phyloP scores from a whole-genome alignment of 2,113 vertebrate genomes.

The Tyto alba region DNA sequence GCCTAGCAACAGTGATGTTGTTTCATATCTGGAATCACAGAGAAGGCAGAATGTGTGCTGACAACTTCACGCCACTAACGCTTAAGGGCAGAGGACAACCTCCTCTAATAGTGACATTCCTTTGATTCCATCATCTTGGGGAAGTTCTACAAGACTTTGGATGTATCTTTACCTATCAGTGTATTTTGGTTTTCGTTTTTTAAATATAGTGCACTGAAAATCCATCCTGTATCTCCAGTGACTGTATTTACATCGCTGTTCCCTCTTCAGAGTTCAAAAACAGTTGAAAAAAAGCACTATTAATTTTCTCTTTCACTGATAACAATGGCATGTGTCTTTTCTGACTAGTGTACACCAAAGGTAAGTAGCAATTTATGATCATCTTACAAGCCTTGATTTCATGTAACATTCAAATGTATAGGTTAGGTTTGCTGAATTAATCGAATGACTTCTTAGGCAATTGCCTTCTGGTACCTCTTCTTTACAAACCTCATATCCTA shows the following conservation, averaged over 20 bases:
- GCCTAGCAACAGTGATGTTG: background rate
- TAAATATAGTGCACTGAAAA: background rate
- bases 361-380: background rate
- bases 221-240: background rate
- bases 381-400: background rate
- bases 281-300: background rate
- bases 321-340: background rate
- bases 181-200: background rate
- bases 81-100: background rate
- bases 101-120: background rate
- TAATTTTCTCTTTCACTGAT: background rate
- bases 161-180: background rate
- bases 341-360: background rate
- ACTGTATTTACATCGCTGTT: background rate
- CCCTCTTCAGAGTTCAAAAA: background rate
- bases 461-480: background rate
- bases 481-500: background rate
- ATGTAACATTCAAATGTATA: background rate
- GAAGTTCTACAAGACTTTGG: background rate
- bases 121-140: background rate
- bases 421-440: background rate
- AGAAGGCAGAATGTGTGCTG: slow-evolving; percentile 9
- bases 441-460: background rate
- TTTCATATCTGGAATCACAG: background rate
- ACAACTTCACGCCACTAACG: background rate